Conservation (phyloP, 2,113 vertebrate genomes). For the Neodon shergylaensis region DNA sequence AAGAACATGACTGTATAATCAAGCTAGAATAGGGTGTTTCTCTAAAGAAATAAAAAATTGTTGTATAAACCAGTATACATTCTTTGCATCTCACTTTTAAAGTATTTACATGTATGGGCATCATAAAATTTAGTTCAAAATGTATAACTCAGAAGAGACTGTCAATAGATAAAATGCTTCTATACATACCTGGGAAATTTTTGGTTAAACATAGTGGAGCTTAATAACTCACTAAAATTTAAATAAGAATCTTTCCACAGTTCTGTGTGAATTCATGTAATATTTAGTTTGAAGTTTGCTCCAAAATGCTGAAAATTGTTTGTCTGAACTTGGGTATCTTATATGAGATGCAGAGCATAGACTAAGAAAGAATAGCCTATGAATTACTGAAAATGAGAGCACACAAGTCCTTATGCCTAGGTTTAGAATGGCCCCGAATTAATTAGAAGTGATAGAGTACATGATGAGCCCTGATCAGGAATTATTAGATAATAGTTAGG, state of each 20-base stretch:
- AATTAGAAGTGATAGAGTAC: slow-evolving; percentile 6
- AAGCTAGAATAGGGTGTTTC: slow-evolving; percentile 45
- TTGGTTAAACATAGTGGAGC: slow-evolving; percentile 20
- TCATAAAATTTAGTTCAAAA: slow-evolving; percentile 42
- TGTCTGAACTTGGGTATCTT: slow-evolving; percentile 46
- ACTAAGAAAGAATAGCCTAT: slow-evolving; percentile 21
- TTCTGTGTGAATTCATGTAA: slow-evolving; percentile 19
- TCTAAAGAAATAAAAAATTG: slow-evolving; percentile 26
- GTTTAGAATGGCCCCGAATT: slow-evolving; percentile 28
- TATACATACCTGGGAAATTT: slow-evolving; percentile 35
- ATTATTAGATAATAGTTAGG: neutral
- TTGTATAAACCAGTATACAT: slow-evolving; percentile 13
- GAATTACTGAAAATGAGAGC: slow-evolving; percentile 13
- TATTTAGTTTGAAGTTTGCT: slow-evolving; percentile 40
- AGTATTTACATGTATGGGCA: slow-evolving; percentile 32
- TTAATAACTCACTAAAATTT: slow-evolving; percentile 50
- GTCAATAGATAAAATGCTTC: slow-evolving; percentile 44
- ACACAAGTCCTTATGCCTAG: neutral
- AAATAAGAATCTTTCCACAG: slow-evolving; percentile 2
- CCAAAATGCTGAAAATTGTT: neutral
- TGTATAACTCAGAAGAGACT: slow-evolving; percentile 39
- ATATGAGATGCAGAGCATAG: slow-evolving; percentile 26
- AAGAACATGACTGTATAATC: slow-evolving; percentile 11
- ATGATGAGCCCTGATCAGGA: neutral
- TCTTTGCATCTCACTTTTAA: slow-evolving; percentile 51